Percentiles rank a stretch among this genome's conserved stretches.
These are phyloP conservation scores for Girardinichthys multiradiatus DNA, from an alignment of 2,113 vertebrate genomes.

Conservation along the genomic window DNA sequence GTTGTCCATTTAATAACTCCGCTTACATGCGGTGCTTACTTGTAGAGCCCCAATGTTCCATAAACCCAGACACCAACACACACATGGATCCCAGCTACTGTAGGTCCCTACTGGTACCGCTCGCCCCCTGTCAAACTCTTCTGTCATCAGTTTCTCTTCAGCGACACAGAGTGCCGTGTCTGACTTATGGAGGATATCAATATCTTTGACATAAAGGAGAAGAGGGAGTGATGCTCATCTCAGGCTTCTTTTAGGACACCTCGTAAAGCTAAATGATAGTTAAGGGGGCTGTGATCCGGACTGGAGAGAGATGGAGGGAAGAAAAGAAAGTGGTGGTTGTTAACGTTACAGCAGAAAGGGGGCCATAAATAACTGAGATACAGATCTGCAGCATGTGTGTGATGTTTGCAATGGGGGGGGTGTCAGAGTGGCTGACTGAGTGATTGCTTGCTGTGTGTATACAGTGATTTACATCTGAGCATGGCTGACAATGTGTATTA, in stretches of 20 bases:
- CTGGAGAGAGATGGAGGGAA: constrained; percentile 24
- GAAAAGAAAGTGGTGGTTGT: constrained; percentile 64
- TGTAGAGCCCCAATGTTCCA: constrained; percentile 34
- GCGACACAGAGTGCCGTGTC: constrained; percentile 51
- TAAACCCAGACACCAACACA: constrained; percentile 47
- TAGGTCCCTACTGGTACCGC: constrained; percentile 49
- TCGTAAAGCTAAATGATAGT: constrained; percentile 82
- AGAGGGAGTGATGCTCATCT: constrained; percentile 40
- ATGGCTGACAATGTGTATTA: constrained; percentile 43
- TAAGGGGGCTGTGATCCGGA: constrained; percentile 67
- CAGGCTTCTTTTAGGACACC: constrained; percentile 73
- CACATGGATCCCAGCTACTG: constrained; percentile 24
- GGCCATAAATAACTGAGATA: constrained; percentile 71
- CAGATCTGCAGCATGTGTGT: constrained; percentile 52
- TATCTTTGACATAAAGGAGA: constrained; percentile 65
- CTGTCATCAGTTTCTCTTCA: constrained; percentile 68
- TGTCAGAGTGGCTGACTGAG: constrained; percentile 44
- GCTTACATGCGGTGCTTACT: constrained; percentile 59
- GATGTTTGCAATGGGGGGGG: constrained; percentile 41
- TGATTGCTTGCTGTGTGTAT: constrained; percentile 35
- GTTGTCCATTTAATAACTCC: constrained; percentile 39
- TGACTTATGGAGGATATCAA: constrained; percentile 76
- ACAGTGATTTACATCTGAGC: constrained; percentile 40
- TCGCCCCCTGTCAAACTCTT: constrained; percentile 54
- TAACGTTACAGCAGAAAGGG: constrained; percentile 66